phyloP scores from a whole-genome alignment of 1,140 invertebrate genomes.

The Nomia melanderi region DNA sequence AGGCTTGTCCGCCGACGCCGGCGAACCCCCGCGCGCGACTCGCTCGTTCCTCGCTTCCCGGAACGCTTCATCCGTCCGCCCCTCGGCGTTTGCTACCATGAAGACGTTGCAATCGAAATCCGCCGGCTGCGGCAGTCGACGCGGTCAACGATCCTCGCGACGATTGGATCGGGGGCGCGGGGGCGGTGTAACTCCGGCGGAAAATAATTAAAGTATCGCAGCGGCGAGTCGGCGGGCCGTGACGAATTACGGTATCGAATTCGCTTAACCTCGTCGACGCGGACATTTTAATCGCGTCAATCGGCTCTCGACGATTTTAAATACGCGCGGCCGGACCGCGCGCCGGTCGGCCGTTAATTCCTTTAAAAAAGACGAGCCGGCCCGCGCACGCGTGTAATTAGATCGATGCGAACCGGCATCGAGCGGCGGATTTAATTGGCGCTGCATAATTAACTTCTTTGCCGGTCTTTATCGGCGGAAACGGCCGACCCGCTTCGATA shows the following conservation, averaged over 20 bases:
- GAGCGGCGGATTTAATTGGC: slow-evolving; percentile 62
- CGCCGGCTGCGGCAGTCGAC: slow-evolving; percentile 16
- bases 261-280: background rate
- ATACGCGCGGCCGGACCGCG: too few relatives aligned
- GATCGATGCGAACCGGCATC: slow-evolving; percentile 54
- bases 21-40: background rate
- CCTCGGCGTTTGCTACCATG: background rate
- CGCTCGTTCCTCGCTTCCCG: slow-evolving; percentile 8
- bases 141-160: slow-evolving; percentile 18
- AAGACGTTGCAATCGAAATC: slow-evolving; percentile 1
- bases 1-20: background rate
- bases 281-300: too few relatives aligned
- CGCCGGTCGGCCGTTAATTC: too few relatives aligned
- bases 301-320: too few relatives aligned
- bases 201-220: slow-evolving; percentile 16
- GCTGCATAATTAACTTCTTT: slow-evolving; percentile 59
- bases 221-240: background rate
- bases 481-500: slow-evolving; percentile 3
- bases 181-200: background rate
- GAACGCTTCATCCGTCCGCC: background rate
- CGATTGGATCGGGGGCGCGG: background rate
- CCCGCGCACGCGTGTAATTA: slow-evolving; percentile 46
- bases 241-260: background rate
- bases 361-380: too few relatives aligned
- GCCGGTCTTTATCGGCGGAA: background rate